Base-by-base conservation (phyloP, 2,797 vertebrate species). In the Chrysolophus pictus region DNA sequence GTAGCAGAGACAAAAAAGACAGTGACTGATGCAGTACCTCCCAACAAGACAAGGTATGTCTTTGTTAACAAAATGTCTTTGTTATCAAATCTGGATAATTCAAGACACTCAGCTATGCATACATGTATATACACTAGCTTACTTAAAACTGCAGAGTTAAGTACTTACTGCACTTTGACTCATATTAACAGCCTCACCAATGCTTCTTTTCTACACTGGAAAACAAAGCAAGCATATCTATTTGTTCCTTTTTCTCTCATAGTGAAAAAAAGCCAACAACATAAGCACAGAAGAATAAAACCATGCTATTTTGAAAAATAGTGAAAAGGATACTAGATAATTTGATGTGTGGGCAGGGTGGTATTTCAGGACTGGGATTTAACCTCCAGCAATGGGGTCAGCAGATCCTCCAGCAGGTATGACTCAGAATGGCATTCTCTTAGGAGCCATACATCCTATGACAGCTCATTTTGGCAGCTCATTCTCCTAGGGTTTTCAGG, bases 11-110 rank as follows among this genome's bases (percentile, higher is more conserved):
- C 11, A 53, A 33, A 29, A 64, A 59, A 68, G 33, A 16, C 1
- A 1, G 0, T 9, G 37, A 87, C 8, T 60, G 22, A 24, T 0
- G 0, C 13, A 47, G 22, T 47, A 37, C 3, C 72, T 86, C 21
- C n/a, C 51, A 68, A 60, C 9, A 70, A 5, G n/a, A n/a, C n/a
- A n/a, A n/a, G n/a, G n/a, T n/a, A n/a, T n/a, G n/a, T n/a, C n/a
- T n/a, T n/a, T n/a, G n/a, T n/a, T n/a, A n/a, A n/a, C 70, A 63
- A 49, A 64, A 87, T 58, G 5, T 58, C 28, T 83, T 51, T 8
- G 3, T 69, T 83, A 39, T 23, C 16, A 84, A 60, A 56, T 14
- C 26, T 31, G 19, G 10, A 29, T 65, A 64, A 70, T 47, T 44
- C 44, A 79, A 84, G 53, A 41, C 11, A 87, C 10, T 2, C 24